These are phyloP conservation scores for Piaya cayana DNA, from an alignment of 2,113 vertebrate genomes.

Conservation along the genomic window DNA sequence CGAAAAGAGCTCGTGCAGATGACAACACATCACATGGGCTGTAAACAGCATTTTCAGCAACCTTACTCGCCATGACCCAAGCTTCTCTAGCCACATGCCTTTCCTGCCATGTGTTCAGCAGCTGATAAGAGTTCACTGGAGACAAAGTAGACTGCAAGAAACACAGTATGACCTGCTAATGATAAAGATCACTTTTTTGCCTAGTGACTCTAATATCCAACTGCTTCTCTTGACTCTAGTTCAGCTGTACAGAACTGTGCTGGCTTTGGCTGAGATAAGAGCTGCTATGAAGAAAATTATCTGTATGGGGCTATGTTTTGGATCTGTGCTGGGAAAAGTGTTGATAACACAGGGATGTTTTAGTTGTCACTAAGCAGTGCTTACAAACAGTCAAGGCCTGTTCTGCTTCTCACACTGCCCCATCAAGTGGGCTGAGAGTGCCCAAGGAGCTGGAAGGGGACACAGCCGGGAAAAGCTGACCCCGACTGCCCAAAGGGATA, in stretches of 20 bases:
- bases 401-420: no score
- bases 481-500: no score
- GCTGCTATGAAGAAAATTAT: no score
- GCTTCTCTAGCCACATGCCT: not conserved
- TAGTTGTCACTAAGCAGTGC: no score
- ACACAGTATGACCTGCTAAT: not conserved
- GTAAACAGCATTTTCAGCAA: not conserved
- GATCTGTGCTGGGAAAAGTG: no score
- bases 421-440: no score
- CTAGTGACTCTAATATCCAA: not conserved
- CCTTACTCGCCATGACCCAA: not conserved
- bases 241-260: not conserved
- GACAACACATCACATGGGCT: not conserved
- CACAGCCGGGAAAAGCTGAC: no score
- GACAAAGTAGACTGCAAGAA: not conserved
- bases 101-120: not conserved
- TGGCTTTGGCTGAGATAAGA: no score
- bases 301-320: no score
- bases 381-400: no score
- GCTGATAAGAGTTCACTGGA: not conserved
- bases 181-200: not conserved
- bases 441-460: no score
- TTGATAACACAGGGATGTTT: no score
- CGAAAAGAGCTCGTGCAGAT: not conserved
- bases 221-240: not conserved